These are phyloP conservation scores for Adineta ricciae DNA, from an alignment of 2,888 invertebrate genomes.

Conservation along the genomic window DNA sequence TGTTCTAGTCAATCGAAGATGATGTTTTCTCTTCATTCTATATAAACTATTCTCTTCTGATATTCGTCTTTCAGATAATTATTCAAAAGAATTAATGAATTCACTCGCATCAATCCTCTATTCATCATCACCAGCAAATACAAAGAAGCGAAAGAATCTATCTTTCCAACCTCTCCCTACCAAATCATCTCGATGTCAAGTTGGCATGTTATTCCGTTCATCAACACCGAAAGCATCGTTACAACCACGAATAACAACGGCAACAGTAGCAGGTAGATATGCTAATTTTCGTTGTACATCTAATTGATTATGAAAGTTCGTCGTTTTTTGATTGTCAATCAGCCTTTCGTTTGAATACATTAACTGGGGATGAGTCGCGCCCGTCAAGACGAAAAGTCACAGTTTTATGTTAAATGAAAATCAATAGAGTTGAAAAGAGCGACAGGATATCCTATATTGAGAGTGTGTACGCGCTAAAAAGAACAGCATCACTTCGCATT, in stretches of 20 bases:
- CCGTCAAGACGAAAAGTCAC: neutral
- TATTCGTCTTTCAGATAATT: neutral
- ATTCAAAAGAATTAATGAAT: neutral
- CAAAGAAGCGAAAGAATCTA: neutral
- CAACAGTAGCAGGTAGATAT: neutral
- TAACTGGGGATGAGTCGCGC: neutral
- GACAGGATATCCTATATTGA: slow-evolving; percentile 20
- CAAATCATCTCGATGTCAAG: neutral
- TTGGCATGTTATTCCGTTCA: neutral
- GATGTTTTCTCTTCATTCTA: neutral
- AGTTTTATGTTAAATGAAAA: slow-evolving; percentile 22
- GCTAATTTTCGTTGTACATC: neutral
- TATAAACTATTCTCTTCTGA: neutral
- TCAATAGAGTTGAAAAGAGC: slow-evolving; percentile 13
- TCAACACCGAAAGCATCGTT: neutral
- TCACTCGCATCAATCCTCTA: neutral
- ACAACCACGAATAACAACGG: neutral
- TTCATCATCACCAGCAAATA: neutral
- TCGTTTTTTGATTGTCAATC: slow-evolving; percentile 1
- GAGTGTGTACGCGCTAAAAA: neutral
- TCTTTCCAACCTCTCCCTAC: neutral
- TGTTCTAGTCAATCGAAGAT: neutral
- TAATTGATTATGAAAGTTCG: slow-evolving; percentile 1
- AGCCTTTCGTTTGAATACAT: neutral
- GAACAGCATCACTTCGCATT: neutral